Evolutionary conservation across 1,140 invertebrate species (phyloP), one percentile per base, ranked within the genome.

Genomic region (Drosophila tristis): DNA sequence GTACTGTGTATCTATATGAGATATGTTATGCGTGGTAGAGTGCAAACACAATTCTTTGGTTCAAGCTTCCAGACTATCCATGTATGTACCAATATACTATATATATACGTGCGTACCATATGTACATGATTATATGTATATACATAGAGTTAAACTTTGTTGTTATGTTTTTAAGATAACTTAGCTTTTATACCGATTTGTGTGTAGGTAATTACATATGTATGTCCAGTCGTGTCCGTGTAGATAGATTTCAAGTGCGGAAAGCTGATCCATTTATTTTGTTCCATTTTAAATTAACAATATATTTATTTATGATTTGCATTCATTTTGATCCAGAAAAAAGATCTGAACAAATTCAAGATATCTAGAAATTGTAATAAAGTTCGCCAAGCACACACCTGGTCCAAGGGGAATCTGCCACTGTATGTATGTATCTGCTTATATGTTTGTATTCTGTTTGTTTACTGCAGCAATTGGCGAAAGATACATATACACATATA

Each of bases 151-250:
- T 55, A 35, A 59, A 74, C 50, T 79, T 82, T 82, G 80, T 82
- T 82, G 80, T 85, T 82, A 82, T 82, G 76, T 82, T 82, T 82
- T 82, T 85, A 82, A 82, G 80, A 72, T 54, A 70, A 74, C 58
- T 50, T 78, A 74, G 76, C 48, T 58, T 78, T 73, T 78, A 67
- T 53, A 67, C 61, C 45, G 13, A 49, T 42, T 6, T 16, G 31
- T 26, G 61, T 20, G 62, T 47, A 50, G 26, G 56, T 64, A 39
- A 25, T 50, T 50, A 64, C 44, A 64, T 55, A 51, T 50, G 29
- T 58, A 50, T 45, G 43, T 31, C 55, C 45, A 47, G 31, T 67
- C 15, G 26, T 50, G 23, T 53, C 43, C 43, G 35, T 29, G 25
- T 42, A 2, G 20, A 20, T 20, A 13, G 26, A 16, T 25, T 23